phyloP scores from a whole-genome alignment of 1,140 invertebrate species.

The Leptinotarsa undecemlineata region DNA sequence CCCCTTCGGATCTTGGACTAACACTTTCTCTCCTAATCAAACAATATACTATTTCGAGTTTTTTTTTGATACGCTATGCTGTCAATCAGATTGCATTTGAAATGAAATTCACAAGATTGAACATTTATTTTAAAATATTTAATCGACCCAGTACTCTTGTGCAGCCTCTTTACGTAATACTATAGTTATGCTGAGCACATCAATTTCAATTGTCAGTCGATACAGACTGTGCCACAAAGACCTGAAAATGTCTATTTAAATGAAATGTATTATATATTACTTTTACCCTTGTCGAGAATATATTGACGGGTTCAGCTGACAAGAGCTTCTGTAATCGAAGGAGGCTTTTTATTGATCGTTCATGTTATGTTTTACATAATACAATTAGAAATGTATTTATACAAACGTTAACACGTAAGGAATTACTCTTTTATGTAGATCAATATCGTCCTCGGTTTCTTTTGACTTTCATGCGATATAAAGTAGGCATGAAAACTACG shows the following conservation, averaged over 20 bases:
- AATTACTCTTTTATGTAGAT: slow-evolving; percentile 41
- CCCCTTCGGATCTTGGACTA: no score
- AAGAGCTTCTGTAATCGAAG: neutral
- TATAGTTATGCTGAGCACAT: neutral
- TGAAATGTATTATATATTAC: slow-evolving; percentile 27
- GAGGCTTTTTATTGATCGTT: slow-evolving; percentile 25
- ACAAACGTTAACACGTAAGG: slow-evolving; percentile 38
- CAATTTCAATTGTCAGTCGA: neutral
- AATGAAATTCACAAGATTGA: no score
- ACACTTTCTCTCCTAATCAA: no score
- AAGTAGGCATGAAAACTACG: no score
- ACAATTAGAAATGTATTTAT: slow-evolving; percentile 38
- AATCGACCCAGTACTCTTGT: no score
- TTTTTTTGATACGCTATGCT: no score
- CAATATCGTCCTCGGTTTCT: slow-evolving; percentile 31
- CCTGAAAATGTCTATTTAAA: slow-evolving; percentile 1
- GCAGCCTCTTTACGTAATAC: no score
- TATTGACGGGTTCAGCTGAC: slow-evolving; percentile 23
- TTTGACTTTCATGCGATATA: slow-evolving; percentile 6
- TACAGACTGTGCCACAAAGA: neutral
- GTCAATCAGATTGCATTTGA: no score
- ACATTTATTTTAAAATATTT: no score
- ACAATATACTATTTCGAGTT: no score
- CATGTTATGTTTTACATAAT: slow-evolving; percentile 31
- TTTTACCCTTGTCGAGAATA: slow-evolving; percentile 22